phyloP scores from a whole-genome alignment of 2,888 invertebrate genomes.

The Empis stercorea region DNA sequence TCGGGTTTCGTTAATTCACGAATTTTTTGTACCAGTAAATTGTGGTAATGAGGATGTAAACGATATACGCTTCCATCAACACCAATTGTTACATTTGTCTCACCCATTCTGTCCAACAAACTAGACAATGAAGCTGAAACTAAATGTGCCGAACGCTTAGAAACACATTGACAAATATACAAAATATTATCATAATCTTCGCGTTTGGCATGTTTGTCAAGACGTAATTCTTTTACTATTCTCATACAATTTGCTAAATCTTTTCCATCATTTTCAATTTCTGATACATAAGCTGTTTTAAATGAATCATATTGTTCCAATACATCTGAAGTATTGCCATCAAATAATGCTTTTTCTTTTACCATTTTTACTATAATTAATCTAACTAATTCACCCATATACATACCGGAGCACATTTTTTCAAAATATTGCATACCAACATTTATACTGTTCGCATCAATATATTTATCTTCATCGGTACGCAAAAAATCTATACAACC shows the following conservation, averaged over 20 bases:
- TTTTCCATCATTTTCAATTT: constrained; percentile 77
- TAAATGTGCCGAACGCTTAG: constrained; percentile 80
- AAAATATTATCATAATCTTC: constrained; percentile 85
- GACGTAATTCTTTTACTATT: constrained; percentile 70
- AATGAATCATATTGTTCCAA: constrained; percentile 65
- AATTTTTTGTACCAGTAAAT: constrained; percentile 80
- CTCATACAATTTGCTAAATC: constrained; percentile 64
- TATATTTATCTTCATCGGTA: constrained; percentile 67
- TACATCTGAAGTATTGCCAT: constrained; percentile 60
- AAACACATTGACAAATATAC: constrained; percentile 81
- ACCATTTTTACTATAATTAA: constrained; percentile 70
- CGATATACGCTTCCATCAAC: constrained; percentile 95
- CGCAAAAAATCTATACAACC: constrained; percentile 73
- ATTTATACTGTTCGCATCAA: constrained; percentile 74
- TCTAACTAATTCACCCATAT: constrained; percentile 89
- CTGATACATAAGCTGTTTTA: constrained; percentile 92
- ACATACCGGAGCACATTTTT: constrained; percentile 99
- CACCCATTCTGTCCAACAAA: constrained; percentile 77
- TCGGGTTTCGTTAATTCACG: constrained; percentile 55
- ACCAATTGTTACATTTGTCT: constrained; percentile 79
- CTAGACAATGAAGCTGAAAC: constrained; percentile 79
- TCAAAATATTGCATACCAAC: constrained; percentile 73
- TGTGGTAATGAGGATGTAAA: constrained; percentile 90
- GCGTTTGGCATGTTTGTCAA: constrained; percentile 59
- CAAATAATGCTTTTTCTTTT: constrained; percentile 61